Conservation (phyloP, 2,113 vertebrate species). For the Myrmophylax atrothorax region DNA sequence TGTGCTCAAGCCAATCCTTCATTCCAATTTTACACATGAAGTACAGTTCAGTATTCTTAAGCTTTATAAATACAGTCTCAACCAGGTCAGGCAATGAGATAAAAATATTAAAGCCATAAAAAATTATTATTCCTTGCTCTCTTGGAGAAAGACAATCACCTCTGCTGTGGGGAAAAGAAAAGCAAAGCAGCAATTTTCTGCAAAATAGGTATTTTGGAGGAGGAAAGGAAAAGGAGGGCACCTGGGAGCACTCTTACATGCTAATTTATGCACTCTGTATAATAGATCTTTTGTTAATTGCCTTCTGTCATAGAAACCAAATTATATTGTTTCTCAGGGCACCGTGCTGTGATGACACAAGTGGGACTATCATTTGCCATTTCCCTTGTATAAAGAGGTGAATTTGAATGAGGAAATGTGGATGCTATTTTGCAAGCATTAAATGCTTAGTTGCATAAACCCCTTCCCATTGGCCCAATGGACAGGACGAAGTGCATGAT, state of each 20-base stretch:
- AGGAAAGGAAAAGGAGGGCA: conserved; percentile 33
- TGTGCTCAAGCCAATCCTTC: neutral
- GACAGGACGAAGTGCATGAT: neutral
- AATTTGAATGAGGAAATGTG: neutral
- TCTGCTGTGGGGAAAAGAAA: neutral
- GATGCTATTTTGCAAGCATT: neutral
- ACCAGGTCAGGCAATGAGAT: neutral
- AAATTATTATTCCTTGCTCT: neutral
- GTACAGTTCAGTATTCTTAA: neutral
- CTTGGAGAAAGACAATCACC: neutral
- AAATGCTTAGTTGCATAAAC: neutral
- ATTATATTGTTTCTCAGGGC: conserved; percentile 59
- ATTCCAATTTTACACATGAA: neutral
- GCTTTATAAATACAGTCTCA: neutral
- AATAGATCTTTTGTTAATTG: conserved; percentile 64
- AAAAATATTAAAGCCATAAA: neutral
- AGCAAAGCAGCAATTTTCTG: conserved; percentile 29
- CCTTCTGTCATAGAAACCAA: conserved; percentile 62
- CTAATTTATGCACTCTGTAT: conserved; percentile 47
- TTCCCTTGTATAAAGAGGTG: neutral
- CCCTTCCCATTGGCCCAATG: neutral
- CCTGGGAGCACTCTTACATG: conserved; percentile 58
- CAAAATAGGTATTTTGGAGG: conserved; percentile 46
- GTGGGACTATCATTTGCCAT: neutral
- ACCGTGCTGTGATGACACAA: conserved; percentile 25